A percentile compares a stretch with the other conserved stretches of the same genome.
phyloP scores from a whole-genome alignment of 2,113 vertebrate species.

The Falcunculus frontatus region DNA sequence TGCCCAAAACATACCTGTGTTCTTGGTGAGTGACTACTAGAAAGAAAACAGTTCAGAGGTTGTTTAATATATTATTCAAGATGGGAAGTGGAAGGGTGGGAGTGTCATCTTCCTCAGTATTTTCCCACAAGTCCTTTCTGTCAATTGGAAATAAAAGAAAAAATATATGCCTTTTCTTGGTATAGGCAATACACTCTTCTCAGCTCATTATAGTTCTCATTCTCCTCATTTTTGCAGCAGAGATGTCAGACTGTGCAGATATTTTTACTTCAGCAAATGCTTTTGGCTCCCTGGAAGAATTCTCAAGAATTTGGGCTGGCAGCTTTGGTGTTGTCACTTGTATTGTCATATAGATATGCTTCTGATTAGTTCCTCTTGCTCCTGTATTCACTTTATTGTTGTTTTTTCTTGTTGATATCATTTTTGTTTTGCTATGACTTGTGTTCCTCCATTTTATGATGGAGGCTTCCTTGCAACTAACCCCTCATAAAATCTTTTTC shows the following conservation, averaged over 20 bases:
- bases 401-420: neutral
- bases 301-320: neutral
- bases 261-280: constrained; percentile 14
- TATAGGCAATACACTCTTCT: neutral
- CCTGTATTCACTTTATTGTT: neutral
- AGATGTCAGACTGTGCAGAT: constrained; percentile 38
- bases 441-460: neutral
- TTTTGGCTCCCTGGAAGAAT: constrained; percentile 2
- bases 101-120: neutral
- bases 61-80: neutral
- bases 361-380: constrained; percentile 9
- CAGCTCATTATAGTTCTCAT: neutral
- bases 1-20: neutral
- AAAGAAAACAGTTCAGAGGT: neutral
- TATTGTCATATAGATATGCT: constrained; percentile 11
- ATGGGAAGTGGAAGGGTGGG: neutral
- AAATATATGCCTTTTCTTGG: neutral
- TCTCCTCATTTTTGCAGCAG: constrained; percentile 20
- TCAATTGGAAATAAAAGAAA: neutral
- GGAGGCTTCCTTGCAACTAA: neutral
- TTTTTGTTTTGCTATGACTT: constrained; percentile 12
- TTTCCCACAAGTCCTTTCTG: neutral
- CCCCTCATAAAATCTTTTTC: neutral
- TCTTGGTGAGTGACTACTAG: neutral
- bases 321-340: constrained; percentile 26